Evolutionary conservation across 2,113 vertebrate genomes (phyloP).

Genomic region (Accipiter virgatus): DNA sequence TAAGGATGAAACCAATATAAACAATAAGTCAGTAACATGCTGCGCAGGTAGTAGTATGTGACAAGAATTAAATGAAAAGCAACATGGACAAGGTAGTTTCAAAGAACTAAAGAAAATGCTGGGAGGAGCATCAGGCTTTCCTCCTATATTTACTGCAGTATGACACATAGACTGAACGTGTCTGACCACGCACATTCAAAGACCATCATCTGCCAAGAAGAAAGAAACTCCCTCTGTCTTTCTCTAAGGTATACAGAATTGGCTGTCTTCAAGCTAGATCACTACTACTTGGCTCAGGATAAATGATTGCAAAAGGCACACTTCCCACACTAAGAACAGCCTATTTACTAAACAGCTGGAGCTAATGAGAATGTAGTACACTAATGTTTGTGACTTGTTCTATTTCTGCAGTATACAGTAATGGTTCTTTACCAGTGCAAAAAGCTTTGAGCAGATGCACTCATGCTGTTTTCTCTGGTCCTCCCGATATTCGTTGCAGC

Average conservation of each 20-base stretch:
- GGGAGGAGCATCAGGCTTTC: not conserved
- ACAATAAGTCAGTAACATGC: not conserved
- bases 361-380: not conserved
- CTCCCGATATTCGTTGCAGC: not conserved
- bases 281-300: not conserved
- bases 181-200: not conserved
- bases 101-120: not conserved
- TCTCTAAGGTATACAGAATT: not conserved
- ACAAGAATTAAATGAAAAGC: not conserved
- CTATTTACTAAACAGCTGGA: not conserved
- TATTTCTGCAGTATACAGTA: not conserved
- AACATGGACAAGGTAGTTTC: not conserved
- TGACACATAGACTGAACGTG: not conserved
- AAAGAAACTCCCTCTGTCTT: not conserved
- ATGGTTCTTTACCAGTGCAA: not conserved
- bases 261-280: not conserved
- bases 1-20: not conserved
- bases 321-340: not conserved
- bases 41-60: not conserved
- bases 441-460: not conserved
- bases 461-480: not conserved
- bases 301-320: not conserved
- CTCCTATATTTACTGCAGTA: not conserved
- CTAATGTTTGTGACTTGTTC: not conserved
- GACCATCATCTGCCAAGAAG: not conserved